Evolutionary conservation across 2,113 vertebrate genomes (phyloP).

Genomic region (Clarias macrocephalus): DNA sequence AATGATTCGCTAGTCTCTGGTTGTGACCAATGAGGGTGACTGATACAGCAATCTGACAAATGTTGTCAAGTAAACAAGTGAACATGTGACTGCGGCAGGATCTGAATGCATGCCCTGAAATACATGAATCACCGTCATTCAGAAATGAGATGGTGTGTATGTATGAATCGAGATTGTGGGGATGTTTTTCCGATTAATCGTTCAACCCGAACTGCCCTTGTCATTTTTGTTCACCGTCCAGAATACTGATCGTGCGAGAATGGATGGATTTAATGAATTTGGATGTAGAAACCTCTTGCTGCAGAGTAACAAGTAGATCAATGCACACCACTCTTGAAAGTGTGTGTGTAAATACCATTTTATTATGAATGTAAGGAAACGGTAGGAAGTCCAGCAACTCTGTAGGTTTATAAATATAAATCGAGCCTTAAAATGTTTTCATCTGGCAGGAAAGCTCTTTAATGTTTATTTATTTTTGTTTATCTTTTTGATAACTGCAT

Average conservation of each 20-base stretch:
- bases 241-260: constrained; percentile 58
- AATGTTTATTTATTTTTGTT: background rate
- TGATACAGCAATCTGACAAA: no score
- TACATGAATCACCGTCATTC: no score
- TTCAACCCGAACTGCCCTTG: background rate
- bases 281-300: constrained; percentile 20
- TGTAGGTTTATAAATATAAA: background rate
- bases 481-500: background rate
- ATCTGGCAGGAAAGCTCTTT: background rate
- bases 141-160: no score
- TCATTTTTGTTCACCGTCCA: constrained; percentile 36
- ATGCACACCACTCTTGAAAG: constrained; percentile 32
- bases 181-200: no score
- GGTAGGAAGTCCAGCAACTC: background rate
- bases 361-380: background rate
- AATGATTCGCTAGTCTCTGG: no score
- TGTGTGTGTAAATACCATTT: background rate
- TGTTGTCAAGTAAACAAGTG: no score
- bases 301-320: constrained; percentile 54
- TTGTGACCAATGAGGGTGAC: no score
- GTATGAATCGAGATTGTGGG: no score
- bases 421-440: background rate
- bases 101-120: no score
- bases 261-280: constrained; percentile 58
- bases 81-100: no score